Conservation (phyloP, 2,797 vertebrate species). For the Miichthys miiuy region DNA sequence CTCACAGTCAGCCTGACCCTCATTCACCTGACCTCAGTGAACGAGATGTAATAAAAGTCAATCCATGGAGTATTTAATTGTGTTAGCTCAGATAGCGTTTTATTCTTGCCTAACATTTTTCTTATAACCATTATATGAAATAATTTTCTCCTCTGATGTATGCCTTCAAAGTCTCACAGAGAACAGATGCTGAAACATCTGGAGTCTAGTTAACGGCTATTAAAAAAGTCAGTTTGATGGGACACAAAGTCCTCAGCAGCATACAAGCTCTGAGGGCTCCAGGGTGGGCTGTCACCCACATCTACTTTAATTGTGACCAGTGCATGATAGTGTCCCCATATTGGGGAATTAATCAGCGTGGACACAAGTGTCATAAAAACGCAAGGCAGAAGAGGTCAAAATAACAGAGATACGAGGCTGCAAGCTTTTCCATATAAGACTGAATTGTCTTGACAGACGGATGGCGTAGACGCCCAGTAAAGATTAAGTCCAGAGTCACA, state of each 20-base stretch:
- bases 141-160: conserved; percentile 82
- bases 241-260: conserved; percentile 77
- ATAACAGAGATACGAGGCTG: conserved; percentile 31
- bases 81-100: conserved; percentile 56
- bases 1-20: conserved; percentile 35
- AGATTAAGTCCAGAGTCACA: conserved; percentile 69
- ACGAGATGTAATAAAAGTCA: conserved; percentile 47
- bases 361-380: conserved; percentile 49
- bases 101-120: conserved; percentile 68
- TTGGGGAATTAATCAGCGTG: conserved; percentile 46
- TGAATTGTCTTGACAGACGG: conserved; percentile 68
- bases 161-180: conserved; percentile 82
- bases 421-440: conserved; percentile 41
- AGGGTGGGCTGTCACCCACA: conserved; percentile 75
- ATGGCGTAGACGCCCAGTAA: conserved; percentile 61
- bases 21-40: conserved; percentile 52
- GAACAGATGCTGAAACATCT: conserved; percentile 85
- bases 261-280: conserved; percentile 55
- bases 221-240: conserved; percentile 82
- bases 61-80: conserved; percentile 43
- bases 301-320: conserved; percentile 69
- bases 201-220: conserved; percentile 83
- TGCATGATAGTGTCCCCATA: conserved; percentile 41
- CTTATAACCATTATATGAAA: conserved; percentile 81
- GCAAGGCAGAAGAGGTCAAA: conserved; percentile 30